Conservation (phyloP, 1,140 invertebrate genomes). For the Idris sp. region DNA sequence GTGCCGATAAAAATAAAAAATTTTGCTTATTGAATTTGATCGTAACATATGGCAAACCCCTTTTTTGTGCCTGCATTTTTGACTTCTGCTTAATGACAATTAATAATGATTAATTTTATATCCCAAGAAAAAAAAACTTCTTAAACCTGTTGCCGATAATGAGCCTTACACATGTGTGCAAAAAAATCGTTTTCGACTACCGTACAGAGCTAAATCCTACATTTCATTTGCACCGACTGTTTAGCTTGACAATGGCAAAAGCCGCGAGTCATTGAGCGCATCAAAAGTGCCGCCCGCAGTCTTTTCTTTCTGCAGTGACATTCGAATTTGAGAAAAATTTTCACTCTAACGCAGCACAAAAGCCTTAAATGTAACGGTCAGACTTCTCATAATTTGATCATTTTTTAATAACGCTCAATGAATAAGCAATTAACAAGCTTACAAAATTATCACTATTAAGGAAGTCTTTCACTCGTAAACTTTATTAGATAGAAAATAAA, state of each 20-base stretch:
- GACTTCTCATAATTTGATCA: constrained; percentile 46
- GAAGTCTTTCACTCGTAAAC: too few relatives aligned
- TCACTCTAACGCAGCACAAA: constrained; percentile 51
- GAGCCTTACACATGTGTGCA: constrained; percentile 70
- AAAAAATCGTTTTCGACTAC: constrained; percentile 71
- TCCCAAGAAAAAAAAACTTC: constrained; percentile 15
- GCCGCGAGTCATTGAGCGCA: constrained; percentile 72
- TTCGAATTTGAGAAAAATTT: constrained; percentile 55
- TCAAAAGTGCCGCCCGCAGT: constrained; percentile 71
- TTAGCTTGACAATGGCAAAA: constrained; percentile 73
- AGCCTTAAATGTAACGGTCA: constrained; percentile 41
- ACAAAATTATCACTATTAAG: too few relatives aligned
- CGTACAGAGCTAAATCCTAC: constrained; percentile 63
- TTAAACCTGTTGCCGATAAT: constrained; percentile 70
- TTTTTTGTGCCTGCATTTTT: too few relatives aligned
- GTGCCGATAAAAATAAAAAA: too few relatives aligned
- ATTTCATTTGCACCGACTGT: constrained; percentile 71
- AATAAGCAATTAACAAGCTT: constrained; percentile 58
- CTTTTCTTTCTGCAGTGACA: constrained; percentile 58
- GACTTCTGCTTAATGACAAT: too few relatives aligned
- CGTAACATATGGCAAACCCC: too few relatives aligned
- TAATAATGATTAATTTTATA: constrained; percentile 48
- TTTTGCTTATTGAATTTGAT: too few relatives aligned
- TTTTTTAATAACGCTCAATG: constrained; percentile 34
- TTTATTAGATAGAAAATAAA: too few relatives aligned